Conservation (phyloP, 2,888 invertebrate genomes). For the Xiphydria camelus region DNA sequence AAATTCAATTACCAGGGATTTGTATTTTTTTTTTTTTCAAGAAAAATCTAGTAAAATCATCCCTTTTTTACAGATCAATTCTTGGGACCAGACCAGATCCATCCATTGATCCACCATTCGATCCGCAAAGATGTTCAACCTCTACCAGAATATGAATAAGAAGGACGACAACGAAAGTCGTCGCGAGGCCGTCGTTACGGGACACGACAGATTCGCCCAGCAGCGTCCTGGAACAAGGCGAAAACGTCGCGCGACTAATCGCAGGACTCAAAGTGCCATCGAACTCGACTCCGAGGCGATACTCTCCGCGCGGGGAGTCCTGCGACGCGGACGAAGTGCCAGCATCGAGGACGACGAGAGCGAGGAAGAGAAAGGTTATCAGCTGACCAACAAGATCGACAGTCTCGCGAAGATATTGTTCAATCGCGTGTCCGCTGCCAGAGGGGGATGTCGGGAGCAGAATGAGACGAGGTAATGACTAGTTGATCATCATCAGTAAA, state of each 20-base stretch:
- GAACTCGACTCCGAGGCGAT: conserved; percentile 52
- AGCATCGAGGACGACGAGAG: conserved; percentile 68
- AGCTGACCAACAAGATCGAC: conserved; percentile 74
- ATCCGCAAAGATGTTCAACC: conserved; percentile 86
- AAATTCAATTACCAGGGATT: no score
- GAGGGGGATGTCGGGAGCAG: conserved; percentile 46
- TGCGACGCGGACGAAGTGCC: conserved; percentile 63
- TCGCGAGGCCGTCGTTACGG: conserved; percentile 68
- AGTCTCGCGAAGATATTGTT: conserved; percentile 77
- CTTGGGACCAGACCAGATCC: background rate
- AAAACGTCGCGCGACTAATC: conserved; percentile 43
- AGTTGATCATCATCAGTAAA: no score
- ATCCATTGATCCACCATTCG: background rate
- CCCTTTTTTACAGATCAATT: no score
- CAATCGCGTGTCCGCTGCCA: conserved; percentile 53
- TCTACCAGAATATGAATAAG: conserved; percentile 72
- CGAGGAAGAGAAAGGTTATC: conserved; percentile 63
- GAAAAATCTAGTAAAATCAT: no score
- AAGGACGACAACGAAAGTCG: conserved; percentile 59
- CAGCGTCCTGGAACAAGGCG: conserved; percentile 63
- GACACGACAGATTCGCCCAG: conserved; percentile 80
- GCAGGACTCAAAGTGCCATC: conserved; percentile 53
- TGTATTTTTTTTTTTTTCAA: no score
- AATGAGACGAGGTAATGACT: conserved; percentile 24
- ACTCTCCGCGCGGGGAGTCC: conserved; percentile 41